Conservation (phyloP, 1,140 invertebrate species). For the Holotrichia oblita region DNA sequence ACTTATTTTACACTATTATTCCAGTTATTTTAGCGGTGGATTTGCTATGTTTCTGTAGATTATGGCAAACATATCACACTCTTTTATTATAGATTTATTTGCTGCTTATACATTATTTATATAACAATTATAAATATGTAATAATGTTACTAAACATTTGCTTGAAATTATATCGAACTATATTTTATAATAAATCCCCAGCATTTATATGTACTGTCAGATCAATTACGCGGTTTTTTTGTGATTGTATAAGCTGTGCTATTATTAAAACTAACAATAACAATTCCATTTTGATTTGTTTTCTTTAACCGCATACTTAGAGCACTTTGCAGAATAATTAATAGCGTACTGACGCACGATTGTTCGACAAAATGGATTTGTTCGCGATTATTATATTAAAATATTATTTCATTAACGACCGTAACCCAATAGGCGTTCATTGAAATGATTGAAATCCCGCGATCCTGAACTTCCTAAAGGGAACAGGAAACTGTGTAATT, state of each 20-base stretch:
- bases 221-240: background rate
- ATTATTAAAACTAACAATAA: background rate
- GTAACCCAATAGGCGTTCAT: background rate
- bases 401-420: conserved; percentile 12
- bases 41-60: no score
- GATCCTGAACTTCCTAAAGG: conserved; percentile 15
- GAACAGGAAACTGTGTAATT: conserved; percentile 30
- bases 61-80: no score
- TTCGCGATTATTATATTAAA: conserved; percentile 25
- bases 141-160: no score
- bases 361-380: conserved; percentile 3
- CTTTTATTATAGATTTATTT: no score
- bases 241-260: background rate
- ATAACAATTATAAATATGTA: no score
- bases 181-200: no score
- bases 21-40: no score
- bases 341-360: conserved; percentile 18
- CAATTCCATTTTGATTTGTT: conserved; percentile 15
- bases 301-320: conserved; percentile 9
- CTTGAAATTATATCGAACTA: no score
- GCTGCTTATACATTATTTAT: no score
- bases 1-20: no score
- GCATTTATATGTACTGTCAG: no score
- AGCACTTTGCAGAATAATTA: conserved; percentile 19
- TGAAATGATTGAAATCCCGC: background rate